Conservation (phyloP, 2,797 vertebrate genomes). For the Fratercula arctica region DNA sequence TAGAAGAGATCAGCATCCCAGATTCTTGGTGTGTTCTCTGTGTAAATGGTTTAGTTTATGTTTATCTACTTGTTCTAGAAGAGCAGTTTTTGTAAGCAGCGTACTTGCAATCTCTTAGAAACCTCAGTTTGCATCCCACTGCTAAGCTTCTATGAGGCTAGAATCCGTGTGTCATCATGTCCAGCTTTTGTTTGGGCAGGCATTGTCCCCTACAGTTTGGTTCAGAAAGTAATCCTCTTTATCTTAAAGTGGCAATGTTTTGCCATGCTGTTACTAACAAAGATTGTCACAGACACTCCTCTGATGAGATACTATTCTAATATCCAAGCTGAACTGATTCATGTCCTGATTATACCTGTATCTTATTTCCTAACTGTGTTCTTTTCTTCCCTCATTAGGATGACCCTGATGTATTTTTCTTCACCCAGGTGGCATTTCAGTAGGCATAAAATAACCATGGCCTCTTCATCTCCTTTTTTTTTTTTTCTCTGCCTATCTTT, state of each 20-base stretch:
- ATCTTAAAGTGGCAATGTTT: neutral
- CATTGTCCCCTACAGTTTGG: neutral
- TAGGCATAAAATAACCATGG: neutral
- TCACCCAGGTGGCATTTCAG: neutral
- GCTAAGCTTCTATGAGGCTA: neutral
- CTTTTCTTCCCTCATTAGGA: neutral
- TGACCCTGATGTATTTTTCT: neutral
- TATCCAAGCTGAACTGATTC: neutral
- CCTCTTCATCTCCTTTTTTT: neutral
- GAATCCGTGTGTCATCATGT: neutral
- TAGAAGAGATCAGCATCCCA: neutral
- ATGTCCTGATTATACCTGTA: neutral
- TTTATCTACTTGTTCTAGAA: neutral
- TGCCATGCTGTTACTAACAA: neutral
- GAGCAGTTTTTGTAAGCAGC: neutral
- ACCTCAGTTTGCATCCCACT: neutral
- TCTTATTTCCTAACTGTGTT: neutral
- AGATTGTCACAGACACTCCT: neutral
- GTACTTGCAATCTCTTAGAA: neutral
- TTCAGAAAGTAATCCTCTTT: neutral
- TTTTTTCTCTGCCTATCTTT: neutral
- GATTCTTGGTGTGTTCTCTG: neutral
- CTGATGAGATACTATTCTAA: neutral
- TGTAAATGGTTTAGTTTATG: neutral
- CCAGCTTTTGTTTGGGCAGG: neutral